Evolutionary conservation across 1,140 invertebrate species (phyloP).

Genomic region (Drosophila nannoptera): DNA sequence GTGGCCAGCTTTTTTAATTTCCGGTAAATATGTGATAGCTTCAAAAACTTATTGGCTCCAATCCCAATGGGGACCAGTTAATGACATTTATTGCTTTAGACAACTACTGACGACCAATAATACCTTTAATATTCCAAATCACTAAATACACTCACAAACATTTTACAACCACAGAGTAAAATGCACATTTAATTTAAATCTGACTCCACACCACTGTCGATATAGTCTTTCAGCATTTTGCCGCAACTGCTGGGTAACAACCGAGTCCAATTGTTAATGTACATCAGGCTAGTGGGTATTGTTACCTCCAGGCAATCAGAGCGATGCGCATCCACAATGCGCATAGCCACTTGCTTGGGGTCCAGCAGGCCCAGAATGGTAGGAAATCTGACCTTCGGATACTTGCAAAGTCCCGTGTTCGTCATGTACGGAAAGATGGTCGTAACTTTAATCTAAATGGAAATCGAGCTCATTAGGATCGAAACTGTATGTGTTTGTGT

Average conservation of each 20-base stretch:
- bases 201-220: slow-evolving; percentile 81
- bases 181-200: slow-evolving; percentile 63
- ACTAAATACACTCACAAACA: slow-evolving; percentile 6
- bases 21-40: not conserved
- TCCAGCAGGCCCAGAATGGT: slow-evolving; percentile 84
- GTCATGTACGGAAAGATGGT: slow-evolving; percentile 90
- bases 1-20: slow-evolving; percentile 9
- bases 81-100: not conserved
- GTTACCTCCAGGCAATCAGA: slow-evolving; percentile 80
- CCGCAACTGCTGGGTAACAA: slow-evolving; percentile 79
- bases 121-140: slow-evolving; percentile 34
- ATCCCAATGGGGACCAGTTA: slow-evolving; percentile 2
- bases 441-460: slow-evolving; percentile 86
- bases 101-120: slow-evolving; percentile 10
- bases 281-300: slow-evolving; percentile 80
- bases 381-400: slow-evolving; percentile 87
- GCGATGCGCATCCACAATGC: slow-evolving; percentile 84
- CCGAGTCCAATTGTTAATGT: slow-evolving; percentile 78
- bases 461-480: not conserved
- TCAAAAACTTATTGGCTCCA: not conserved
- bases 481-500: not conserved
- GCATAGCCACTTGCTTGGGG: slow-evolving; percentile 83
- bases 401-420: slow-evolving; percentile 90
- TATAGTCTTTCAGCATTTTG: slow-evolving; percentile 80
- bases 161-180: not conserved